Evolutionary conservation across 2,113 vertebrate genomes (phyloP).

Genomic region (Tupaia chinensis): DNA sequence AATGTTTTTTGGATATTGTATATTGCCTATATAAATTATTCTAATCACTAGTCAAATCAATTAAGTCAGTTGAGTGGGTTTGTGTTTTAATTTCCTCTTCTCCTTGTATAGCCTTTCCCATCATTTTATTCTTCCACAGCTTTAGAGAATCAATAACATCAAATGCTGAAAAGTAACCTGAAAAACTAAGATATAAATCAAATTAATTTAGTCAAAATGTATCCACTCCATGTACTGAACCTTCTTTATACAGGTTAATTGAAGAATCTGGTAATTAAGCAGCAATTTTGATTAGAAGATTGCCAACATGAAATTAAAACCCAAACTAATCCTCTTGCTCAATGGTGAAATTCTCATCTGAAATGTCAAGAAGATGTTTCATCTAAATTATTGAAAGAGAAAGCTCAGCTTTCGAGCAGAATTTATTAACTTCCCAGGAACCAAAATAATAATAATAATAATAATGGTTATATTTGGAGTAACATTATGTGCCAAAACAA

Average conservation of each 20-base stretch:
- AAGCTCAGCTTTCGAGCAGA: conserved; percentile 4
- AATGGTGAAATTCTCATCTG: conserved; percentile 41
- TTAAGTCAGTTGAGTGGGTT: not conserved
- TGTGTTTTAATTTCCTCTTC: conserved; percentile 21
- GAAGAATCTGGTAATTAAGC: conserved; percentile 40
- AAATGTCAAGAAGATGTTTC: conserved; percentile 62
- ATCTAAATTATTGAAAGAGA: conserved; percentile 20
- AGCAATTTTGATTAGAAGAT: conserved; percentile 62
- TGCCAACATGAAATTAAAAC: conserved; percentile 63
- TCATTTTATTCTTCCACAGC: not conserved
- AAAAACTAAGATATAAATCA: conserved; percentile 43
- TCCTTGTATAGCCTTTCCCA: not conserved
- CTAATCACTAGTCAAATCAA: not conserved
- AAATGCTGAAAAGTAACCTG: conserved; percentile 28
- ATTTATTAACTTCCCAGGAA: conserved; percentile 33
- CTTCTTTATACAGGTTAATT: conserved; percentile 49
- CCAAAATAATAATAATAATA: not conserved
- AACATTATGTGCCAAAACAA: not conserved
- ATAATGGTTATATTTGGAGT: not conserved
- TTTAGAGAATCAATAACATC: conserved; percentile 36
- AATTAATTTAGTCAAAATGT: conserved; percentile 61
- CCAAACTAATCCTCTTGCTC: conserved; percentile 17
- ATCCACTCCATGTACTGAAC: conserved; percentile 29
- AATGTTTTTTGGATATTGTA: not conserved
- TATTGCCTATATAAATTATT: not conserved